A percentile compares a stretch with the other conserved stretches of the same genome.
These are phyloP conservation scores for Eupithecia dodoneata DNA, from an alignment of 2,888 invertebrate species.

Conservation along the genomic window DNA sequence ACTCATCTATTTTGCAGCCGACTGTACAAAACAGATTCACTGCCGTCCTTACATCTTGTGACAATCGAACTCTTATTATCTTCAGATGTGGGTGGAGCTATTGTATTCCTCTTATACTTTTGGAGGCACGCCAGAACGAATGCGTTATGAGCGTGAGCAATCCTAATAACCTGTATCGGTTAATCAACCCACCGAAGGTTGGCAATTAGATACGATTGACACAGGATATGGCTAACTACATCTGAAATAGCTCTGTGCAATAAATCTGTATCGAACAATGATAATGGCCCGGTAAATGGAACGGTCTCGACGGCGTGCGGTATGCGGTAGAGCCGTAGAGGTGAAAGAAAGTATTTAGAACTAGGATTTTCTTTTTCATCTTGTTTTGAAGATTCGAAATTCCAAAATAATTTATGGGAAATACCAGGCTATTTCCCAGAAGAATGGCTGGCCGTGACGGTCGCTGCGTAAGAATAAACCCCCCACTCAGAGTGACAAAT, in stretches of 20 bases:
- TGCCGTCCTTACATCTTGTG: slow-evolving; percentile 41
- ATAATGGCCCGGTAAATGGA: slow-evolving; percentile 9
- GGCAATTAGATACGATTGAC: slow-evolving; percentile 58
- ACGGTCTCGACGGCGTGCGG: not conserved
- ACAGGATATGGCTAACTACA: slow-evolving; percentile 29
- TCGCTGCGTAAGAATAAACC: too few species aligned
- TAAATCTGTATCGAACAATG: slow-evolving; percentile 26
- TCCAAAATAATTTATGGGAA: too few species aligned
- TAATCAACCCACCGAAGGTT: slow-evolving; percentile 77
- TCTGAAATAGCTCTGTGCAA: slow-evolving; percentile 16
- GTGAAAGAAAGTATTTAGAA: not conserved
- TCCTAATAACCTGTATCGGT: slow-evolving; percentile 78
- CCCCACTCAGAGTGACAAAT: too few species aligned
- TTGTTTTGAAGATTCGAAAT: not conserved
- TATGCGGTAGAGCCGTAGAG: not conserved
- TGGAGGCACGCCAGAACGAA: slow-evolving; percentile 75
- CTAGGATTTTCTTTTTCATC: not conserved
- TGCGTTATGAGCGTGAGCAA: slow-evolving; percentile 76
- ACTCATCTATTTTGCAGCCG: slow-evolving; percentile 13
- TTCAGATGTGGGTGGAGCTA: slow-evolving; percentile 64
- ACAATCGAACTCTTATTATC: slow-evolving; percentile 62
- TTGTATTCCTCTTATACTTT: slow-evolving; percentile 61
- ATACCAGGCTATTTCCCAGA: too few species aligned
- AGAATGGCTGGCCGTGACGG: too few species aligned
- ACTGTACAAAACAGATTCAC: slow-evolving; percentile 26